Evolutionary conservation across 2,888 invertebrate species (phyloP), one percentile per base, ranked within the genome.

Genomic region (Palloptera scutellata): DNA sequence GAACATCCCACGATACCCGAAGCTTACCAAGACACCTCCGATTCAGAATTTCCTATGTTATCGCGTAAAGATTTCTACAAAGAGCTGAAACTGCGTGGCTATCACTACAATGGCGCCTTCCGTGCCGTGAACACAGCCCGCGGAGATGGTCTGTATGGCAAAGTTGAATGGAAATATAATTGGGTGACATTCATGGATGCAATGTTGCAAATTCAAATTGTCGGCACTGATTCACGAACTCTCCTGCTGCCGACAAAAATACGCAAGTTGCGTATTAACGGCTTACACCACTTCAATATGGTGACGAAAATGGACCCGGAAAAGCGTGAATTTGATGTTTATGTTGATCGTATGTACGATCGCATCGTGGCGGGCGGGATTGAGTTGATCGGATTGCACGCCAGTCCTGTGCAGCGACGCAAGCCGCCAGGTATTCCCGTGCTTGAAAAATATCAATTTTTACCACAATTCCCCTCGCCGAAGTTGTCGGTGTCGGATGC

Each of bases 111-210:
- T 66, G 85, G 85, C 0, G 70, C 70, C 0, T 84, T 85, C 70
- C 78, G 75, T 41, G 77, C 78, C 0, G 83, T 85, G 1, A 66
- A 69, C 3, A 62, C 69, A 13, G 84, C 83, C 0, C 79, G 84
- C 1, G 73, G 80, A 4, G 84, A 85, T 73, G 84, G 85, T 1
- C 64, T 78, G 0, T 79, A 74, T 42, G 85, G 84, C 5, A 75
- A 77, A 79, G 81, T 76, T 6, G 83, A 87, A 59, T 95, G 95
- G 94, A 87, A 88, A 59, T 91, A 90, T 76, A 93, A 94, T 84
- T 97, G 96, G 95, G 91, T 93, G 8, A 89, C 93, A 3, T 94
- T 94, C 83, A 88, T 97, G 86, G 96, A 97, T 85, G 92, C 92
- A 48, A 91, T 97, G 90, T 86, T 97, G 13, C 96, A 97, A 84